phyloP scores from a whole-genome alignment of 2,888 invertebrate species.

The Papilio elwesi region DNA sequence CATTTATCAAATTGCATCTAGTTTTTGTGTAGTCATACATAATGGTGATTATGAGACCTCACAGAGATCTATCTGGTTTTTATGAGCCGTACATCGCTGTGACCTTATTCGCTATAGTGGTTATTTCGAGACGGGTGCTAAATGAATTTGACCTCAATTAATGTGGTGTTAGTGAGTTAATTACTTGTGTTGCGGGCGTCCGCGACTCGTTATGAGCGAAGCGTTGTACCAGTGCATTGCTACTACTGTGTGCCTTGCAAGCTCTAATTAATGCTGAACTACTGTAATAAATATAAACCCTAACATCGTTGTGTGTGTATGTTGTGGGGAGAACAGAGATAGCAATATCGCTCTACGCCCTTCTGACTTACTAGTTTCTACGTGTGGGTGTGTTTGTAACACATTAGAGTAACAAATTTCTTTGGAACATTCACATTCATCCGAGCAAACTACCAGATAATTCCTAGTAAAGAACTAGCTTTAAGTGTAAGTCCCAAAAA shows the following conservation, averaged over 20 bases:
- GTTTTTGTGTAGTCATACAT: neutral
- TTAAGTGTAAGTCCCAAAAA: too few relatives aligned
- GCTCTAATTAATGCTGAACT: conserved; percentile 13
- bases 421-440: neutral
- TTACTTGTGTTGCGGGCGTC: conserved; percentile 43
- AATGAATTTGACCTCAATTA: conserved; percentile 58
- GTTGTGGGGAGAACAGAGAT: neutral
- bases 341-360: neutral
- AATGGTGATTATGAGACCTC: conserved; percentile 20
- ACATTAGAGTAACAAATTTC: neutral
- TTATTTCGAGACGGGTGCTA: conserved; percentile 50
- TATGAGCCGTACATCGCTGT: conserved; percentile 26
- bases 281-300: neutral
- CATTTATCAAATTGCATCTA: conserved; percentile 8
- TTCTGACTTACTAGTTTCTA: neutral
- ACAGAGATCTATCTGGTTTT: conserved; percentile 36
- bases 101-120: conserved; percentile 38
- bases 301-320: neutral
- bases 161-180: conserved; percentile 48
- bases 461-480: too few relatives aligned
- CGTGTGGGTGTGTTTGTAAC: neutral
- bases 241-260: neutral
- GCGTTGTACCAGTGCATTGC: conserved; percentile 35
- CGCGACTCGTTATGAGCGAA: conserved; percentile 40
- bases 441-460: too few relatives aligned